Evolutionary conservation across 64 coral and sea anemone genomes (phyloP), one percentile per base, ranked within the genome.

Genomic region (Hydrozoanthus tunicans): DNA sequence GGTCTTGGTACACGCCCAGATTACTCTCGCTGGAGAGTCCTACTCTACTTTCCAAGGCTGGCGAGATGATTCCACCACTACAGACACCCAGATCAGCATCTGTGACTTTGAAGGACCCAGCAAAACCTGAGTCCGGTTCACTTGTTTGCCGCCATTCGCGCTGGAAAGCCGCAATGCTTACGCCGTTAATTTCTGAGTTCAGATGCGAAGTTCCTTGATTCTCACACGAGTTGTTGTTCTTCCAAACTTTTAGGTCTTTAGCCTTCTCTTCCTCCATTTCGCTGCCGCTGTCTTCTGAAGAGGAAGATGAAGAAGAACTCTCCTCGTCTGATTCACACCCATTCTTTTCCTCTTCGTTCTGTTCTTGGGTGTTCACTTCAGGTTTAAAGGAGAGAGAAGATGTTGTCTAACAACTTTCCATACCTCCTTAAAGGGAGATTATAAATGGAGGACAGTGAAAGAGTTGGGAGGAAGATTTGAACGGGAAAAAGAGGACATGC

Each of bases 221-320:
- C 64, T 71, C 79, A 59, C 24, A 17, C 11, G 69, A 59, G 20
- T 73, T 6, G 23, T 59, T 13, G 10, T 13, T 27, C 20, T 88
- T 58, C 10, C 20, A 74, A 0, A 7, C 20, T 3, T 58, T 73
- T 58, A 70, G 3, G 8, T 73, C 58, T 32, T 4, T 25, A 2
- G 14, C 12, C 53, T 90, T 56, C 15, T 79, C 73, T 14, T 85
- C 90, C 56, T 27, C 59, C 20, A 86, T 53, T 3, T 91, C 95
- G 62, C 93, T 97, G 10, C 91, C 95, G 69, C 89, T 97, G 12
- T 97, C 95, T 90, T 94, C 92, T 14, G 95, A 97, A 23, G 92
- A 97, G 1, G 89, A 92, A 2, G 95, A 97, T 0, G 95, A 96
- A 0, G 91, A 93, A 4, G 92, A 96, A 5, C 17, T 88, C 23